Base-by-base conservation (phyloP, 2,797 vertebrate species). In the Holocentrus rufus region DNA sequence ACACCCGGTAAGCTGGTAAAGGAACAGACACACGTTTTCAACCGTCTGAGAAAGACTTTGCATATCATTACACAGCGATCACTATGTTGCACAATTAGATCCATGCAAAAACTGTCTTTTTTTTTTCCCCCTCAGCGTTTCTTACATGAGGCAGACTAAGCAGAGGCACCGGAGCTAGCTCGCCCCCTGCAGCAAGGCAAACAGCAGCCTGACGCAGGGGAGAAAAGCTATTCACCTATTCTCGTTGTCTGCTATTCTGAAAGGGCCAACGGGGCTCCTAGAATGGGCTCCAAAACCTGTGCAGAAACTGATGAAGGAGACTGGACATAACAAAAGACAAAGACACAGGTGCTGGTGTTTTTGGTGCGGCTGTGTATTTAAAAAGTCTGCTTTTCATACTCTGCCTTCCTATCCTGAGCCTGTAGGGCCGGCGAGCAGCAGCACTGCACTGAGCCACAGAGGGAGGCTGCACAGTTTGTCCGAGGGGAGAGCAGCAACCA, bases 161-260 rank as follows among this genome's bases (percentile, higher is more conserved):
- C 59, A 34, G 55, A 72, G 61, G 63, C 82, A 82, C 68, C 81
- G 80, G 81, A 85, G 85, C 83, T 59, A 78, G 69, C 88, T 82
- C 44, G 0, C 69, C 77, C 63, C 79, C 79, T 18, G 55, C 55
- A 67, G 79, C 70, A 77, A 69, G 44, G 49, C 65, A 50, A 20
- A 23, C 36, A 20, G 54, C 36, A 14, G 71, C 69, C 72, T 84
- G 77, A 81, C 69, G 72, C 65, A 42, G 60, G 66, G 77, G 59
- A 65, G 31, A 56, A 72, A 82, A 83, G 72, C 69, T 61, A 75
- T 79, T 74, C 65, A 81, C 68, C 67, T 72, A 1, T 74, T 77
- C 80, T 54, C 63, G 67, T 14, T 36, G 31, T 60, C 75, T 80
- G 69, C 80, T 11, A 44, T 11, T 44, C 13, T 44, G 14, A 44